Evolutionary conservation across 2,113 vertebrate genomes (phyloP), one percentile per base, ranked within the genome.

Genomic region (Rhagologus leucostigma): DNA sequence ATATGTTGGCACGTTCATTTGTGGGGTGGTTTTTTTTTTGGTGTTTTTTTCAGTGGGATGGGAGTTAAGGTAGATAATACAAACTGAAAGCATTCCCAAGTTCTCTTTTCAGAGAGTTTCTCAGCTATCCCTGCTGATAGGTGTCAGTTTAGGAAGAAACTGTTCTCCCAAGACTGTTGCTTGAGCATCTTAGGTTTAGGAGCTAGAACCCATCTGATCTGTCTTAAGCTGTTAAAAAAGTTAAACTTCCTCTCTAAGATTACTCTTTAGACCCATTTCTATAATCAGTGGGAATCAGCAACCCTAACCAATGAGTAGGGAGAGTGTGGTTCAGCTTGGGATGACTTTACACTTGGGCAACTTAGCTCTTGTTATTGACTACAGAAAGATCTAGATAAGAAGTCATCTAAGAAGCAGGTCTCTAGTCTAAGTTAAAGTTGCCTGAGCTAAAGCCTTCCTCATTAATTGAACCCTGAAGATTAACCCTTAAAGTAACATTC

Each of bases 401-500:
- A 75, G 16, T 47, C 3, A 41, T 47, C 76, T 79, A 56, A 84
- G 94, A 81, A 74, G 4, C 19, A 87, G 9, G 6, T 75, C 16
- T 75, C 35, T 63, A 70, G n/a, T 46, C 49, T 64, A 68, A 93
- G 20, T 32, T 59, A 50, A 79, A 75, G 50, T 67, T 75, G 90
- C n/a, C 50, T 81, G 47, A 95, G 52, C 86, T 84, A 56, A 90
- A 92, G 64, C 27, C 6, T 63, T 89, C 44, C 64, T 95, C n/a
- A 33, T 89, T 67, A 83, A 83, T 2, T 67, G n/a, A 92, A 63
- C 80, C 11, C 22, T 84, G 30, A 67, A 67, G 24, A 70, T 88
- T 94, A 95, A 86, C 79, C 55, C 87, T 67, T 93, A 76, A 88
- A 93, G 90, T 94, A 96, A 93, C 79, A 91, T 69, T 88, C 44